Evolutionary conservation across 2,888 invertebrate genomes (phyloP), one percentile per base, ranked within the genome.

Genomic region (Quadriops clusia): DNA sequence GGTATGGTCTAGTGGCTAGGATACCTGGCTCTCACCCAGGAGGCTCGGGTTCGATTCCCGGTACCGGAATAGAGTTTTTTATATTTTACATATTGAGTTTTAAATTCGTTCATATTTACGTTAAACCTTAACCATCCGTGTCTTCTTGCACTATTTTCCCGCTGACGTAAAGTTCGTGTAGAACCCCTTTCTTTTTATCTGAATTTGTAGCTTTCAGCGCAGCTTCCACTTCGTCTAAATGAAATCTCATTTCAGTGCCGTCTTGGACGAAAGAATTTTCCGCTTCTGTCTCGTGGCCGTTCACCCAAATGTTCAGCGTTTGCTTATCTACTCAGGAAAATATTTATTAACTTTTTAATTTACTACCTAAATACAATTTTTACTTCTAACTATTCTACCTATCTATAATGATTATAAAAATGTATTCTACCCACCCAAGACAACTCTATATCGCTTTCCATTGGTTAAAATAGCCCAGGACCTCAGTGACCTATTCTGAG

Each of bases 261-360:
- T 77, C 77, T 41, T 86, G 82, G 5, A 80, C 77, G 53, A 91
- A 91, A 48, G 77, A 78, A 28, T 75, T 79, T 79, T 86, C 72
- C 1, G 74, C 71, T 40, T 79, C 76, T 6, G 76, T 59, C 50
- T 69, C 67, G 39, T 68, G 56, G 9, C 84, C 84, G 56, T 85
- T 82, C 1, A 81, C 70, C 77, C 80, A 83, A 13, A 86, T 68
- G 49, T 78, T 74, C 41, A 83, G 60, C 1, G 77, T 73, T 43
- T 78, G 77, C 57, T 80, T 83, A 55, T 83, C 84, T 80, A 55
- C 34, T 65, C 63, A 30, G 33, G 43, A 33, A 38, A 38, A 28
- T 9, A 14, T 30, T n/a, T 23, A 8, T 6, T 6, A 9, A 28
- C 13, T 35, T 46, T 43, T 40, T 60, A 60, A 37, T 46, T 43